phyloP scores from a whole-genome alignment of 2,797 vertebrate species.

The Loris lydekkerianus region DNA sequence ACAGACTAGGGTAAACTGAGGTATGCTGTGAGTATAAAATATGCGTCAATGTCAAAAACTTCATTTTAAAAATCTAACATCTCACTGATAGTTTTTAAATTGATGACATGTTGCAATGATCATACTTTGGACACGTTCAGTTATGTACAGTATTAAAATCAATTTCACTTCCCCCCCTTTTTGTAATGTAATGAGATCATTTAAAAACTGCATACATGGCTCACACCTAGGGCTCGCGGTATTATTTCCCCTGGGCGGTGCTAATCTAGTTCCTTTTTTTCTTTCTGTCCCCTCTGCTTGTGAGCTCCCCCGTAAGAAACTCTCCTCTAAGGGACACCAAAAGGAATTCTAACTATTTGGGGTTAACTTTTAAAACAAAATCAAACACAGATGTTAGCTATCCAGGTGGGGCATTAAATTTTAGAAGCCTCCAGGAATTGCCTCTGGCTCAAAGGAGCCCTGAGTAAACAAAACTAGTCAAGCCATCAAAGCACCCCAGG shows the following conservation, averaged over 20 bases:
- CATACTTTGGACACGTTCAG: neutral
- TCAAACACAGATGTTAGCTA: slow-evolving; percentile 80
- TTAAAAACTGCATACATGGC: neutral
- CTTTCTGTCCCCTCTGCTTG: neutral
- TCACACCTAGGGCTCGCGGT: fast-evolving
- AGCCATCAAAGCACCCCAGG: neutral
- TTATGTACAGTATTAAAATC: neutral
- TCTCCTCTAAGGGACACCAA: slow-evolving; percentile 57
- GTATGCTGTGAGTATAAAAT: neutral
- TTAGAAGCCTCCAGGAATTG: slow-evolving; percentile 54
- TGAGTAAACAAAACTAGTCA: slow-evolving; percentile 77
- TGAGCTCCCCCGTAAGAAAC: neutral
- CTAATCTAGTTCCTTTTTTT: too few relatives aligned
- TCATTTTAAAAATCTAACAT: neutral
- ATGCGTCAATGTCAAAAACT: neutral
- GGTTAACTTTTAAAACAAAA: slow-evolving; percentile 82
- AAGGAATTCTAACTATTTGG: slow-evolving; percentile 86
- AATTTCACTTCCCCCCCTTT: neutral
- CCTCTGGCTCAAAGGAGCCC: slow-evolving; percentile 71
- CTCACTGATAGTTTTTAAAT: neutral
- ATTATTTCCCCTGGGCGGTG: neutral
- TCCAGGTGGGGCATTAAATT: slow-evolving; percentile 77
- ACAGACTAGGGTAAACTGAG: neutral
- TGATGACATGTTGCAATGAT: neutral
- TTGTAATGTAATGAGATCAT: neutral